These are phyloP conservation scores for Sinopyrophorus schimmeli DNA, from an alignment of 2,888 invertebrate species.

Conservation along the genomic window DNA sequence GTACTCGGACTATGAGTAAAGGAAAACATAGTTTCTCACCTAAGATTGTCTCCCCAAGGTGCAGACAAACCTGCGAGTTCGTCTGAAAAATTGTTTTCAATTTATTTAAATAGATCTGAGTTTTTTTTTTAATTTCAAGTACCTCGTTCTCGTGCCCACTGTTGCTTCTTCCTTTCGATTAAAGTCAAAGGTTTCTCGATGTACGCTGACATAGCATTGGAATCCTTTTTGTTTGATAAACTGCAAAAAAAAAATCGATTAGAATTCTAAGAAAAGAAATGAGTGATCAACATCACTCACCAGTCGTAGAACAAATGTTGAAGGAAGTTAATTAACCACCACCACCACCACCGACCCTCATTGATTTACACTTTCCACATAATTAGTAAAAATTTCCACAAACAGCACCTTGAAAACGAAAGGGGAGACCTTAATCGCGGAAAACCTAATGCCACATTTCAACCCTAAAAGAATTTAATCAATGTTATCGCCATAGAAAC, in stretches of 20 bases:
- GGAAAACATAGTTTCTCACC: conserved; percentile 21
- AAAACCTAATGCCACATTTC: conserved; percentile 15
- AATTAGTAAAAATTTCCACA: conserved; percentile 12
- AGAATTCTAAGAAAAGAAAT: background rate
- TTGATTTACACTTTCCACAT: conserved; percentile 21
- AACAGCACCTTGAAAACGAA: conserved; percentile 23
- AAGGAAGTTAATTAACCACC: background rate
- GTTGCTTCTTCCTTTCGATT: conserved; percentile 85
- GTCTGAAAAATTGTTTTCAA: conserved; percentile 57
- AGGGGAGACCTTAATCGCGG: conserved; percentile 19
- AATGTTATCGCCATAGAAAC: conserved; percentile 48
- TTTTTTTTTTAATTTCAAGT: conserved; percentile 36
- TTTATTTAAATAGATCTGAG: background rate
- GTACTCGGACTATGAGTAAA: conserved; percentile 4
- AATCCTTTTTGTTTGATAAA: conserved; percentile 2
- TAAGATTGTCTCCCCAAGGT: conserved; percentile 65
- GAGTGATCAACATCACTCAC: background rate
- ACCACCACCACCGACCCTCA: conserved; percentile 13
- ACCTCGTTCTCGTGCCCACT: conserved; percentile 95
- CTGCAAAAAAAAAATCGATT: conserved; percentile 1
- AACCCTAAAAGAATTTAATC: conserved; percentile 45
- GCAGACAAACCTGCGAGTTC: conserved; percentile 78
- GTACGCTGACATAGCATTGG: conserved; percentile 44
- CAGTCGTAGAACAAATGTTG: conserved; percentile 4
- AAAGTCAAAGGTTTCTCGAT: conserved; percentile 59